Evolutionary conservation across 2,888 invertebrate genomes (phyloP).

Genomic region (Tachina fera): DNA sequence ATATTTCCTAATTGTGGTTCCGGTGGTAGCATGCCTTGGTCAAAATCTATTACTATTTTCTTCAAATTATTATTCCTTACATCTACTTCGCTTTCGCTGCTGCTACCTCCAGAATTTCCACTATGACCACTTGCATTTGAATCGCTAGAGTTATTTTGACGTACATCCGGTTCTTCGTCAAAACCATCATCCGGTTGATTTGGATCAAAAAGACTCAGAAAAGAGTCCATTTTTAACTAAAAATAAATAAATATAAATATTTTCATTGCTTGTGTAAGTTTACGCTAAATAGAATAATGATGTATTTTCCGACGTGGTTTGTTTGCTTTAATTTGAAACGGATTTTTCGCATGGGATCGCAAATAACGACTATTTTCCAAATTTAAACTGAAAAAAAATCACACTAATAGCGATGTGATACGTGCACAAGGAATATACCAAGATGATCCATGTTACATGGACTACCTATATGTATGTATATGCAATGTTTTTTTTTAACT

Average conservation of each 20-base stretch:
- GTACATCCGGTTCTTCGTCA: constrained; percentile 79
- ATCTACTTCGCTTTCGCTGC: constrained; percentile 75
- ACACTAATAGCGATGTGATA: too few species aligned
- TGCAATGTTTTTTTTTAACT: too few species aligned
- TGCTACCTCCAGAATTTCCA: constrained; percentile 73
- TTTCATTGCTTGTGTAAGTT: not conserved
- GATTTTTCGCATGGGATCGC: too few species aligned
- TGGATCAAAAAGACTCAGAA: constrained; percentile 92
- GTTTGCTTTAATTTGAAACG: too few species aligned
- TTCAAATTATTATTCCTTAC: constrained; percentile 72
- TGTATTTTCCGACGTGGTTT: too few species aligned
- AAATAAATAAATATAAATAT: constrained; percentile 14
- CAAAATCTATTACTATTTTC: constrained; percentile 83
- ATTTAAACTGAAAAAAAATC: too few species aligned
- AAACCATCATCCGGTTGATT: constrained; percentile 81
- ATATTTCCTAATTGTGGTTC: constrained; percentile 97
- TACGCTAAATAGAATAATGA: not conserved
- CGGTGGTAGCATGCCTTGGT: constrained; percentile 90
- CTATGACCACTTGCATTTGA: constrained; percentile 61
- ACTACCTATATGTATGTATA: too few species aligned
- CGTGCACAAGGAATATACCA: too few species aligned
- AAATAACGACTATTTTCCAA: too few species aligned
- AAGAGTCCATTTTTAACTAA: constrained; percentile 88
- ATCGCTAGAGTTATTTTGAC: constrained; percentile 75
- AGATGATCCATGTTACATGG: too few species aligned